A percentile compares a stretch with the other conserved stretches of the same genome.
Conservation (phyloP, 2,797 vertebrate genomes). For the Lycodopsis pacificus region DNA sequence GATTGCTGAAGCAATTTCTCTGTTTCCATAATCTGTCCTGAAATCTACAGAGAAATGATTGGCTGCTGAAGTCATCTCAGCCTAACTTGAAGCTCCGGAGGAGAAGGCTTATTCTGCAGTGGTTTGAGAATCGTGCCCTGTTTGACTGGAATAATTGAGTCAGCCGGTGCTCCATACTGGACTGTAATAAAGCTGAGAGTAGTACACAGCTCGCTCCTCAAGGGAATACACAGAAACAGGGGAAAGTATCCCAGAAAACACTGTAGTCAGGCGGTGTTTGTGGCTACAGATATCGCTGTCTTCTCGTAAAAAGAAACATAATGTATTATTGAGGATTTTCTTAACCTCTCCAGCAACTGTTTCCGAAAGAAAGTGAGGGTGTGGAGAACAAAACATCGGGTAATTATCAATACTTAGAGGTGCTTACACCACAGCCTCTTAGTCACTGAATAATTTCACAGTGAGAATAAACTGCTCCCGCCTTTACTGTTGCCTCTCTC, state of each 20-base stretch:
- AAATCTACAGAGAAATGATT: slow-evolving; percentile 50
- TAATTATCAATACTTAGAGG: slow-evolving; percentile 35
- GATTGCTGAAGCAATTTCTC: slow-evolving; percentile 5
- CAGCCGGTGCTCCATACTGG: slow-evolving; percentile 44
- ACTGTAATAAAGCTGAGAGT: slow-evolving; percentile 52
- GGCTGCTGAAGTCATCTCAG: slow-evolving; percentile 52
- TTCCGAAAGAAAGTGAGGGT: slow-evolving; percentile 11
- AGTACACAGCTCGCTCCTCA: slow-evolving; percentile 23
- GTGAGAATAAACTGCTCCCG: slow-evolving; percentile 14
- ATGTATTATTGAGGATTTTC: slow-evolving; percentile 18
- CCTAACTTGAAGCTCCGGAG: slow-evolving; percentile 37
- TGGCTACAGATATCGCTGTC: slow-evolving; percentile 15
- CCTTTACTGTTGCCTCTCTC: slow-evolving; percentile 3
- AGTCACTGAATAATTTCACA: slow-evolving; percentile 32
- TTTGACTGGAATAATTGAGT: slow-evolving; percentile 58
- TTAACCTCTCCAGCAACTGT: background rate
- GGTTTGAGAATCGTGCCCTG: slow-evolving; percentile 38
- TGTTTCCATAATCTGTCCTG: slow-evolving; percentile 20
- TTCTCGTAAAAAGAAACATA: slow-evolving; percentile 4
- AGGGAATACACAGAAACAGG: slow-evolving; percentile 16
- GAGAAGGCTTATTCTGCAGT: slow-evolving; percentile 25
- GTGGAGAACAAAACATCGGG: slow-evolving; percentile 24
- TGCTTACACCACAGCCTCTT: slow-evolving; percentile 21
- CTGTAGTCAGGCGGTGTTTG: slow-evolving; percentile 22
- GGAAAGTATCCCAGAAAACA: slow-evolving; percentile 13